Conservation (phyloP, 2,797 vertebrate genomes). For the Esox masquinongy region DNA sequence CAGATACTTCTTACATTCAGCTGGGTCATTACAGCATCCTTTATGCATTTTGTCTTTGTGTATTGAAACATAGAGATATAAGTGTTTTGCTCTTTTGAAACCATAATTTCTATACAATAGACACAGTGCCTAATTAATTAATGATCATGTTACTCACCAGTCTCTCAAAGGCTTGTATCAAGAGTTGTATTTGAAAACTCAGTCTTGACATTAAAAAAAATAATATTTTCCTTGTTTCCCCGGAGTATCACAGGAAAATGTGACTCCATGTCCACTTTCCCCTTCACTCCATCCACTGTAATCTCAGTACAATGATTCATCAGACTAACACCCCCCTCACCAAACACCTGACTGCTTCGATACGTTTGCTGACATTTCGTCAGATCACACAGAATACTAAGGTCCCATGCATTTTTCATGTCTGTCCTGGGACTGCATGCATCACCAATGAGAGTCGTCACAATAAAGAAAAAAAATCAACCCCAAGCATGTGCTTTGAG, state of each 20-base stretch:
- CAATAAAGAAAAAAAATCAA: constrained; percentile 17
- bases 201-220: constrained; percentile 57
- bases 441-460: constrained; percentile 32
- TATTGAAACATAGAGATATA: no score
- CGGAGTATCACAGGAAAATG: constrained; percentile 32
- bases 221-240: constrained; percentile 47
- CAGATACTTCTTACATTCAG: no score
- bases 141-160: background rate
- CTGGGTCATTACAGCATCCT: no score
- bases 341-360: constrained; percentile 65
- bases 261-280: constrained; percentile 15
- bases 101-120: no score
- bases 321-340: constrained; percentile 61
- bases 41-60: no score
- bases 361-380: constrained; percentile 71
- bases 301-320: constrained; percentile 70
- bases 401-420: constrained; percentile 62
- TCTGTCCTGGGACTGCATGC: constrained; percentile 27
- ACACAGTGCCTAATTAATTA: no score
- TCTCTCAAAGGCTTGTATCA: constrained; percentile 64
- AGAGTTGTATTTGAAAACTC: constrained; percentile 56
- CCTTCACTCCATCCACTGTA: constrained; percentile 31
- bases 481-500: constrained; percentile 30
- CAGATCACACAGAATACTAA: constrained; percentile 31
- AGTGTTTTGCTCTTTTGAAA: no score